Conservation (phyloP, 2,113 vertebrate species). For the Cephalopterus ornatus region DNA sequence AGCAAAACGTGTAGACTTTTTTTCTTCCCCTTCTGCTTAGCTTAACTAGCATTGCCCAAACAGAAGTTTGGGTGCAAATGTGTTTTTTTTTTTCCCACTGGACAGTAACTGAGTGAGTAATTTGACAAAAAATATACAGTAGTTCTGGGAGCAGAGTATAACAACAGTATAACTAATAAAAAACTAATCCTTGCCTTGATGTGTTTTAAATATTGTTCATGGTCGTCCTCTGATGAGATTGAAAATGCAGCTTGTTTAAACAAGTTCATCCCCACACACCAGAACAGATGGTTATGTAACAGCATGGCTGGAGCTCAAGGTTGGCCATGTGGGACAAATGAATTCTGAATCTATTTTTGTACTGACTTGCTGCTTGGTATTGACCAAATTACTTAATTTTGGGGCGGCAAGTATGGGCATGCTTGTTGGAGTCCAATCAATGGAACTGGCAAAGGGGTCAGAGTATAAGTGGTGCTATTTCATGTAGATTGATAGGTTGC, state of each 20-base stretch:
- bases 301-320: background rate
- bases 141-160: background rate
- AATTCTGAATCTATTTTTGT: background rate
- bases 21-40: background rate
- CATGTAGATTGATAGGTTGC: background rate
- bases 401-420: fast-evolving
- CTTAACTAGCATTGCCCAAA: background rate
- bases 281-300: background rate
- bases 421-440: background rate
- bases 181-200: background rate
- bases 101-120: background rate
- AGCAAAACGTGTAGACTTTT: background rate
- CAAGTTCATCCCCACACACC: background rate
- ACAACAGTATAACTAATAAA: background rate
- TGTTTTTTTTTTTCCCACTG: background rate
- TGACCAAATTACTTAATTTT: background rate
- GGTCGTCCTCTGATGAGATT: background rate
- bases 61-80: background rate
- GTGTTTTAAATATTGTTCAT: background rate
- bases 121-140: background rate
- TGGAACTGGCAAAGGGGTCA: background rate
- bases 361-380: background rate
- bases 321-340: background rate
- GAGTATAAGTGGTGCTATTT: background rate
- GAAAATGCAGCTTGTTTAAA: background rate